Base-by-base conservation (phyloP, 2,797 vertebrate genomes). In the Ambastaia sidthimunki region DNA sequence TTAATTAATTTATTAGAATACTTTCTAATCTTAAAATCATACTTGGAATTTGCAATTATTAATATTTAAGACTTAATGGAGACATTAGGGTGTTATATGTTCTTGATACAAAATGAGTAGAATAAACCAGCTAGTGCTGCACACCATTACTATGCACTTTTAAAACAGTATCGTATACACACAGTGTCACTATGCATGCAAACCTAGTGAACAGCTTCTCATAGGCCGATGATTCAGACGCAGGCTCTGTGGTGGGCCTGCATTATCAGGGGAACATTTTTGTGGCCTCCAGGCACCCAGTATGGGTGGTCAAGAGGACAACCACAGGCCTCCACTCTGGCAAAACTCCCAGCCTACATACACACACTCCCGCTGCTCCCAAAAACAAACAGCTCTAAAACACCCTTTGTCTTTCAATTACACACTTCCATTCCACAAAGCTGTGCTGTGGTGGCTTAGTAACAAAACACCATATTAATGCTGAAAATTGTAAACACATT, bases 381-480 rank as follows among this genome's bases (percentile, higher is more conserved):
- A 86, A 93, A 93, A 92, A 93, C 89, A 92, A 93, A 93, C 92
- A 81, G 85, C 84, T 88, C 81, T 90, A 91, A 91, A 91, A 91
- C 90, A 88, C 85, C 83, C 84, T 92, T 92, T 90, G 89, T 93
- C 86, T 87, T 87, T 83, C 86, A 87, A 91, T 91, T 89, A 89
- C 91, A 93, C 87, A 88, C 87, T 84, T 70, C 1, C 91, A 92
- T 93, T 93, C 92, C 91, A 84, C 83, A 80, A 71, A 76, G 81
- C 84, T 82, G 84, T 31, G 79, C 80, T 83, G 13, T 70, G 90
- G 84, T 74, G 85, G 84, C 92, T 85, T 31, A 84, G 92, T 88
- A 92, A 93, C 92, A 82, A 63, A 79, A 57, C 57, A 50, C 41
- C 69, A 67, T 18, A 71, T 59, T n/a, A 55, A 62, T 18, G 62